phyloP scores from a whole-genome alignment of 2,113 vertebrate genomes.

The Malurus cyaneus region DNA sequence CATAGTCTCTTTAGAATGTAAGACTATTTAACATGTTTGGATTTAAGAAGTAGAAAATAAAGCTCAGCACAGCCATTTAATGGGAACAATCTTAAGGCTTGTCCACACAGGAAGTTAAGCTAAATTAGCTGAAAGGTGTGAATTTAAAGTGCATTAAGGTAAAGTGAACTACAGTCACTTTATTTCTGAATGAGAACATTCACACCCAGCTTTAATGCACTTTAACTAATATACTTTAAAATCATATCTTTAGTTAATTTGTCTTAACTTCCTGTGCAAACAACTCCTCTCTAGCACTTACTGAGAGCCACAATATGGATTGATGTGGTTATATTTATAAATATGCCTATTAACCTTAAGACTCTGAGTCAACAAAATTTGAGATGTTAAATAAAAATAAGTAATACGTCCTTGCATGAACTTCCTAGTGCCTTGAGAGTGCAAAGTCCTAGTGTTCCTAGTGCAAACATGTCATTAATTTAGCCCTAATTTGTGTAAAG shows the following conservation, averaged over 20 bases:
- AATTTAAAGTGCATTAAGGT: constrained; percentile 67
- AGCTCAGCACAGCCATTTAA: constrained; percentile 43
- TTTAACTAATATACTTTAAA: constrained; percentile 56
- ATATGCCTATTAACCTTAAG: constrained; percentile 59
- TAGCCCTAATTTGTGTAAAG: not conserved
- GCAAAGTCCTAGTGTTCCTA: not conserved
- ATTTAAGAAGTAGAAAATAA: constrained; percentile 58
- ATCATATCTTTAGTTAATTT: constrained; percentile 65
- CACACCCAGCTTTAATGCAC: constrained; percentile 49
- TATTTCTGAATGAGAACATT: constrained; percentile 65
- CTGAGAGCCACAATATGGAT: constrained; percentile 46
- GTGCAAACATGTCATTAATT: not conserved
- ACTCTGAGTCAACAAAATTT: constrained; percentile 38
- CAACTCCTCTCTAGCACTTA: constrained; percentile 52
- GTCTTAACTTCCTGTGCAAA: constrained; percentile 61
- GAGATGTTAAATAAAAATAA: constrained; percentile 44
- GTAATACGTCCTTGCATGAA: constrained; percentile 49
- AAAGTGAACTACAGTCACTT: constrained; percentile 56
- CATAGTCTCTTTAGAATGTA: not conserved
- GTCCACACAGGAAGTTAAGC: constrained; percentile 55
- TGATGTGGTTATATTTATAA: constrained; percentile 59
- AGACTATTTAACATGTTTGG: constrained; percentile 5
- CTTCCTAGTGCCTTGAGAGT: not conserved
- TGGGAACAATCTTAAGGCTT: constrained; percentile 63
- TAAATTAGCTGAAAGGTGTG: constrained; percentile 66